Evolutionary conservation across 2,888 invertebrate species (phyloP).

Genomic region (Drosophila diplacantha): DNA sequence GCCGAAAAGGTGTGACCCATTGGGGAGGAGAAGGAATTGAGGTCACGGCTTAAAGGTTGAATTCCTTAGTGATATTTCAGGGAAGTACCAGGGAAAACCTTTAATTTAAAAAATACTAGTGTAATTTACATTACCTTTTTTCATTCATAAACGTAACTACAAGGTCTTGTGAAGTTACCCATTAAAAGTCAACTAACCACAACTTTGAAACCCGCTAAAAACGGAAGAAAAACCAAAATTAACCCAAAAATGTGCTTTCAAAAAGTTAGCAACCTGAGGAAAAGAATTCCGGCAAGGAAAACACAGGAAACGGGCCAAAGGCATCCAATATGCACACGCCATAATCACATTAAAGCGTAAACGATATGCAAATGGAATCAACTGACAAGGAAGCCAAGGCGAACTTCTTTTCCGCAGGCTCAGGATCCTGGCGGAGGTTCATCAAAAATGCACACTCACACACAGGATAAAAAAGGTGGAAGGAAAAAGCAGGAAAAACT

Average conservation of each 20-base stretch:
- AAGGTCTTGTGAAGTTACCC: conserved; percentile 44
- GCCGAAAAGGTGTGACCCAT: conserved; percentile 21
- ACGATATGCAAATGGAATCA: conserved; percentile 72
- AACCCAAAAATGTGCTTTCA: conserved; percentile 47
- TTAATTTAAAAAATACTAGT: conserved; percentile 27
- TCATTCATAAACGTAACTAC: conserved; percentile 11
- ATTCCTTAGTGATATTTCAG: background rate
- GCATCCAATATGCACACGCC: conserved; percentile 71
- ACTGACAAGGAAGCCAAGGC: conserved; percentile 63
- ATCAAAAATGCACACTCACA: conserved; percentile 64
- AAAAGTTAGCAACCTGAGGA: conserved; percentile 48
- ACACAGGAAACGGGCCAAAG: conserved; percentile 36
- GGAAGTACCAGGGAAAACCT: conserved; percentile 8
- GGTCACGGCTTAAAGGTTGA: conserved; percentile 15
- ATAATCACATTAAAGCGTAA: conserved; percentile 73
- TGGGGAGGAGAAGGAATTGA: background rate
- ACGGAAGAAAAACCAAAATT: conserved; percentile 9
- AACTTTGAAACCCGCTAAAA: conserved; percentile 16
- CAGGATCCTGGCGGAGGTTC: conserved; percentile 45
- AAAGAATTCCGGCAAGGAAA: conserved; percentile 8
- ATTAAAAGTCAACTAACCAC: conserved; percentile 46
- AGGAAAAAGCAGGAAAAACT: conserved; percentile 38
- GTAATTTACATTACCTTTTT: background rate
- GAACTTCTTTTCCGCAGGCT: conserved; percentile 24
- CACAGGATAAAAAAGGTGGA: conserved; percentile 35